phyloP scores from a whole-genome alignment of 2,888 invertebrate species.

The Eurois occulta region DNA sequence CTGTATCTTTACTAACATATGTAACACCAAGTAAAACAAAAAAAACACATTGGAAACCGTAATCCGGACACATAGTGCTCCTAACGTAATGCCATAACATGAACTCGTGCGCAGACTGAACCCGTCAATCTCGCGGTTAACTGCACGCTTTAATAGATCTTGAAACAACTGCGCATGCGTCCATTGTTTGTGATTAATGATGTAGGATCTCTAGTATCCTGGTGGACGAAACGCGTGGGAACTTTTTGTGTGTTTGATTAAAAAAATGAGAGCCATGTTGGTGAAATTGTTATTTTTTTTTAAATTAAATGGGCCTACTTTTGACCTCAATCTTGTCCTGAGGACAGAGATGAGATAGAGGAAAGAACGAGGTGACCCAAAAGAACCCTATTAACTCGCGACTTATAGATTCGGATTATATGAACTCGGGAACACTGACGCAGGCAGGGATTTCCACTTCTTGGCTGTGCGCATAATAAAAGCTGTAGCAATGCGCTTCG shows the following conservation, averaged over 20 bases:
- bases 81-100: slow-evolving; percentile 54
- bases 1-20: neutral
- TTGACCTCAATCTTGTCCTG: too few species aligned
- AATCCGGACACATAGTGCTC: slow-evolving; percentile 36
- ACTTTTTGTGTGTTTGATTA: slow-evolving; percentile 29
- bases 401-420: too few species aligned
- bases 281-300: neutral
- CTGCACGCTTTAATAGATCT: slow-evolving; percentile 67
- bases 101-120: slow-evolving; percentile 56
- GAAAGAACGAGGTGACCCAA: too few species aligned
- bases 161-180: slow-evolving; percentile 66
- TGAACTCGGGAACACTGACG: too few species aligned
- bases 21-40: neutral
- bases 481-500: too few species aligned
- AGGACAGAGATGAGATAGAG: too few species aligned
- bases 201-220: slow-evolving; percentile 53
- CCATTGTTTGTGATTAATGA: slow-evolving; percentile 74
- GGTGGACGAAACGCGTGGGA: slow-evolving; percentile 60
- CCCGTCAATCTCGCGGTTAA: slow-evolving; percentile 69
- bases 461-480: too few species aligned
- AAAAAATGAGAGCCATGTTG: neutral
- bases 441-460: too few species aligned
- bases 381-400: too few species aligned
- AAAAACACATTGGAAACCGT: slow-evolving; percentile 14
- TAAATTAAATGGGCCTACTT: too few species aligned